These are phyloP conservation scores for Oncorhynchus mykiss DNA, from an alignment of 2,113 vertebrate genomes.

Conservation along the genomic window DNA sequence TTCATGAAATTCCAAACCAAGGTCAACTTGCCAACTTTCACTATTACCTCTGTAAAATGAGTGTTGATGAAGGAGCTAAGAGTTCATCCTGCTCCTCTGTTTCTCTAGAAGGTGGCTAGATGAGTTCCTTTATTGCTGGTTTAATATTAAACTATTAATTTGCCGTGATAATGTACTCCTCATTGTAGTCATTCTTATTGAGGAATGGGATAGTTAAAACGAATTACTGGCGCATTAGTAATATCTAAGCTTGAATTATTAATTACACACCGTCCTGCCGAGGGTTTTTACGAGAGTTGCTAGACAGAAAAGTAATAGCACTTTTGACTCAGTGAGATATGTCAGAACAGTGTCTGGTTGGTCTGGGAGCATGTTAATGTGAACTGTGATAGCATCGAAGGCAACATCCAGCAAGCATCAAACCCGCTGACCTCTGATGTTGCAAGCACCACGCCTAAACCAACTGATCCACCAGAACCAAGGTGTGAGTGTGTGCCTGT, in stretches of 20 bases:
- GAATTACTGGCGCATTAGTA: constrained; percentile 58
- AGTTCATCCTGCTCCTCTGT: constrained; percentile 3
- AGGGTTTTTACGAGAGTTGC: constrained; percentile 30
- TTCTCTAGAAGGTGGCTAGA: constrained; percentile 5
- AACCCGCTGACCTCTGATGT: not conserved
- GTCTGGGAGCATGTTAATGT: constrained; percentile 2
- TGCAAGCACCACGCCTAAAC: not conserved
- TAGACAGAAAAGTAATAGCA: constrained; percentile 41
- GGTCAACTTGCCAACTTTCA: constrained; percentile 15
- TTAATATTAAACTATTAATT: constrained; percentile 62
- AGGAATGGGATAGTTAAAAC: constrained; percentile 48
- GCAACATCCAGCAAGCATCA: not conserved
- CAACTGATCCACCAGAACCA: not conserved
- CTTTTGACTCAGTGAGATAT: constrained; percentile 26
- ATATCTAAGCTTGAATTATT: constrained; percentile 56
- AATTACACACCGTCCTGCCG: constrained; percentile 49
- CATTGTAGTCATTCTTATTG: constrained; percentile 51
- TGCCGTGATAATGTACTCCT: constrained; percentile 57
- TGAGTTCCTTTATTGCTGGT: constrained; percentile 49
- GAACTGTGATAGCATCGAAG: not conserved
- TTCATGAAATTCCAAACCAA: not conserved
- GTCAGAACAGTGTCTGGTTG: constrained; percentile 14
- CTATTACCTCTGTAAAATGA: not conserved
- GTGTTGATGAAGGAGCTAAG: constrained; percentile 6
- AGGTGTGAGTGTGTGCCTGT: not conserved